Percentiles rank a stretch among this genome's conserved stretches.
Evolutionary conservation across 2,888 invertebrate genomes (phyloP).

Genomic region (Molanna angustata): DNA sequence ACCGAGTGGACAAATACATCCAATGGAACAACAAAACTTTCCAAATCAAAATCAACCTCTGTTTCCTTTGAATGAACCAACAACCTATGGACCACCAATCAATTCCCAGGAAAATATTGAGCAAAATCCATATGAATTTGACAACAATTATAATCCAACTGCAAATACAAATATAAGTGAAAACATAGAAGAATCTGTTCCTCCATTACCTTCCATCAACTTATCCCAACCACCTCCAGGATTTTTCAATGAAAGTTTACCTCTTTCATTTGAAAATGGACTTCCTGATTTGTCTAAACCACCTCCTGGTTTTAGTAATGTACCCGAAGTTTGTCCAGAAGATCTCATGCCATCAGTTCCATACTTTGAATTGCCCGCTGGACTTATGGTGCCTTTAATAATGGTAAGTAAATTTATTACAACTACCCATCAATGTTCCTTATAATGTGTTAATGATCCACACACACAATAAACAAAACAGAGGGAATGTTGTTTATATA

Average conservation of each 20-base stretch:
- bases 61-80: slow-evolving; percentile 38
- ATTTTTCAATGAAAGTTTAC: slow-evolving; percentile 39
- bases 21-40: slow-evolving; percentile 41
- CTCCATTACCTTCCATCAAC: slow-evolving; percentile 40
- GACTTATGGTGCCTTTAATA: slow-evolving; percentile 95
- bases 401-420: slow-evolving; percentile 60
- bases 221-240: slow-evolving; percentile 54
- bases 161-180: slow-evolving; percentile 22
- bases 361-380: slow-evolving; percentile 96
- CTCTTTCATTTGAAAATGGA: slow-evolving; percentile 55
- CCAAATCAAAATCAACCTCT: slow-evolving; percentile 36
- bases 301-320: slow-evolving; percentile 72
- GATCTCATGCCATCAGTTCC: slow-evolving; percentile 88
- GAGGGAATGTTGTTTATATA: no score
- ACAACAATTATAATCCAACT: slow-evolving; percentile 38
- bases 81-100: slow-evolving; percentile 32
- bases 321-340: slow-evolving; percentile 55
- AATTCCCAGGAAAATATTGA: slow-evolving; percentile 48
- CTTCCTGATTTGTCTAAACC: slow-evolving; percentile 85
- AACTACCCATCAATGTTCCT: no score
- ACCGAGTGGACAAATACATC: slow-evolving; percentile 41
- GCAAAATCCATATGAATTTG: slow-evolving; percentile 48
- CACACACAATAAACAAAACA: no score
- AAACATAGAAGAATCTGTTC: slow-evolving; percentile 37
- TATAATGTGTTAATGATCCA: no score